These are phyloP conservation scores for Pygocentrus nattereri DNA, from an alignment of 2,797 vertebrate species.

Conservation along the genomic window DNA sequence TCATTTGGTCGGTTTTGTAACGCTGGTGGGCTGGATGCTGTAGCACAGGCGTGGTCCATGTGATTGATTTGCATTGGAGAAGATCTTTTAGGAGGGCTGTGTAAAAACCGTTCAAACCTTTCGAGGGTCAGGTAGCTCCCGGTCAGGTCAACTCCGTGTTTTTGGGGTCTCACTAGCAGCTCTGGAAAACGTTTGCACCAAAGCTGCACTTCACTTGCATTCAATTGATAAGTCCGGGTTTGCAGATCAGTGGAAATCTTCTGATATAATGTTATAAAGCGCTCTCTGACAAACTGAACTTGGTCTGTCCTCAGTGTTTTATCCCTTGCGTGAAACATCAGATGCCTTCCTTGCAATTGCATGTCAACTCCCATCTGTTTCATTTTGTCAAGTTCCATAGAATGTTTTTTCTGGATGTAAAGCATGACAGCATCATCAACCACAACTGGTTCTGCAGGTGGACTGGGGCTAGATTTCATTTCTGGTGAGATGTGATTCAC, in stretches of 20 bases:
- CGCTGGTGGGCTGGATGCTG: background rate
- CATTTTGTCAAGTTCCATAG: constrained; percentile 57
- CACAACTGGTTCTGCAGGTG: constrained; percentile 32
- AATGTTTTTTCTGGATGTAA: constrained; percentile 66
- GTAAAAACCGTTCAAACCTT: constrained; percentile 56
- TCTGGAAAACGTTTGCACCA: constrained; percentile 62
- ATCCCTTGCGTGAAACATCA: constrained; percentile 46
- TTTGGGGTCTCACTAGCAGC: constrained; percentile 36
- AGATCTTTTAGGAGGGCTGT: background rate
- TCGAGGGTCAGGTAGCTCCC: constrained; percentile 68
- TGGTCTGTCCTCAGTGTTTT: fast-evolving
- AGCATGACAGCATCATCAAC: constrained; percentile 58
- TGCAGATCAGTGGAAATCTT: constrained; percentile 71
- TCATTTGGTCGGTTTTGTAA: constrained; percentile 12
- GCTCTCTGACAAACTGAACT: constrained; percentile 60
- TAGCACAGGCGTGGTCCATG: background rate
- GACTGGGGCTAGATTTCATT: background rate
- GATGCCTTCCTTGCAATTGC: background rate
- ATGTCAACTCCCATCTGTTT: constrained; percentile 38
- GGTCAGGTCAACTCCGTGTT: background rate
- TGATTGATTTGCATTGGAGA: constrained; percentile 1
- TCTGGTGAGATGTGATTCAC: background rate
- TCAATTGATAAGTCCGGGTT: constrained; percentile 11
- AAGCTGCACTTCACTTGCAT: background rate
- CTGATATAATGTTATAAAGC: constrained; percentile 78